Evolutionary conservation across 2,797 vertebrate species (phyloP), one percentile per base, ranked within the genome.

Genomic region (Sebastes diaconus): DNA sequence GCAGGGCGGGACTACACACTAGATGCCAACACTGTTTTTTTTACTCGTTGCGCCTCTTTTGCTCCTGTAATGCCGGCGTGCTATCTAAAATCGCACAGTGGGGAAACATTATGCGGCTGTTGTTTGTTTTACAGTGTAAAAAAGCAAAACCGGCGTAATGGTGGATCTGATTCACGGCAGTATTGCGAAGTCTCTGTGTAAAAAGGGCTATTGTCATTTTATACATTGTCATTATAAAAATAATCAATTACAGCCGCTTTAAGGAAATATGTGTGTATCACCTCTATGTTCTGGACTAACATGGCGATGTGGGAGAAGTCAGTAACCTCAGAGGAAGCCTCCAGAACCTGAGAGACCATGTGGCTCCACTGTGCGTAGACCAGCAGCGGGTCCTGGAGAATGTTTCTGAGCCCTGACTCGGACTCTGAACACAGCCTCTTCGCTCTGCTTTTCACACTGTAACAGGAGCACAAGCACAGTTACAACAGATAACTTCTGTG

Each of bases 281-380:
- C 98, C 97, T 99, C 96, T 2, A 97, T 96, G 81, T 93, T 96
- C 50, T 95, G 96, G 71, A 97, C 88, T 65, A 96, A 87, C 86
- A 95, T 90, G n/a, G 94, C 94, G n/a, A 95, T 94, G 86, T 96
- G 88, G 0, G 92, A 92, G 85, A 96, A 96, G 84, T 98, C 97
- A 0, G 94, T 93, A 69, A 96, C 92, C 14, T 95, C 95, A 5
- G 88, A 42, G 0, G 96, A 97, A 11, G 93, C 70, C 18, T 97
- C 95, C 92, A 98, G 91, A 7, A 97, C 93, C 83, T 95, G 94
- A 77, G 95, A 95, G 7, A 96, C 94, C 1, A 87, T 80, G 2
- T 88, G 90, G 69, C 92, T 96, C 98, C 98, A 99, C 77, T 95
- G 96, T 11, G 93, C 89, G 87, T 96, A 97, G 52, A 93, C 93